Conservation (phyloP, 2,797 vertebrate genomes). For the Bovichtus variegatus region DNA sequence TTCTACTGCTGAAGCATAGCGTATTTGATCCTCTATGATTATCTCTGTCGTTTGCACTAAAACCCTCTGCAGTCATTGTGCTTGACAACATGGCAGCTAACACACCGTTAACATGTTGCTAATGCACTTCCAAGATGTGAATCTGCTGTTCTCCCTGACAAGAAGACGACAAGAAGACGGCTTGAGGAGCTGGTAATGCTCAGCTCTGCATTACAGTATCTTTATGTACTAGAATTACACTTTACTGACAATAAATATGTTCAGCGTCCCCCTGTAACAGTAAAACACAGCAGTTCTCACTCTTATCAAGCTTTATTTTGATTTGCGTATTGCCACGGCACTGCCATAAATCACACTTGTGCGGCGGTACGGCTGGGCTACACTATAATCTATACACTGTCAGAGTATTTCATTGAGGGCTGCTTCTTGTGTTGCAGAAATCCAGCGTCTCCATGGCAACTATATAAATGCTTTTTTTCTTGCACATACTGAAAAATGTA, state of each 20-base stretch:
- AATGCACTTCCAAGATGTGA: conserved; percentile 14
- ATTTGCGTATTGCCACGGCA: conserved; percentile 33
- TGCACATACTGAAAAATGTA: conserved; percentile 15
- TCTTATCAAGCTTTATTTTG: conserved; percentile 47
- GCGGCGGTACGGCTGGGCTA: background rate
- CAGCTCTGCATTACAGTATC: conserved; percentile 2
- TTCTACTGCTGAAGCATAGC: background rate
- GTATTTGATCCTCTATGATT: background rate
- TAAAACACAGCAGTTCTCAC: conserved; percentile 58
- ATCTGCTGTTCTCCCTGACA: background rate
- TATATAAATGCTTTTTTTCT: conserved; percentile 37
- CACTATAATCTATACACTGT: conserved; percentile 34
- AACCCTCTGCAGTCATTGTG: background rate
- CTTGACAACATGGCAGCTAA: conserved; percentile 22
- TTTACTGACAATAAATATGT: conserved; percentile 35
- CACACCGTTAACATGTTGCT: conserved; percentile 1
- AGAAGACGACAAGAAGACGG: too few species aligned
- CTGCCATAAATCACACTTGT: conserved; percentile 51
- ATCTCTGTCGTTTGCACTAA: background rate
- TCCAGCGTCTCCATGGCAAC: conserved; percentile 49
- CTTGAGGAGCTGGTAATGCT: conserved; percentile 8
- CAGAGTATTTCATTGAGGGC: conserved; percentile 22
- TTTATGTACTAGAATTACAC: conserved; percentile 28
- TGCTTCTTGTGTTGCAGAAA: conserved; percentile 17
- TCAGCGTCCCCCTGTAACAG: conserved; percentile 37